Conservation (phyloP, 2,797 vertebrate genomes). For the Heteromormyrus szaboi region DNA sequence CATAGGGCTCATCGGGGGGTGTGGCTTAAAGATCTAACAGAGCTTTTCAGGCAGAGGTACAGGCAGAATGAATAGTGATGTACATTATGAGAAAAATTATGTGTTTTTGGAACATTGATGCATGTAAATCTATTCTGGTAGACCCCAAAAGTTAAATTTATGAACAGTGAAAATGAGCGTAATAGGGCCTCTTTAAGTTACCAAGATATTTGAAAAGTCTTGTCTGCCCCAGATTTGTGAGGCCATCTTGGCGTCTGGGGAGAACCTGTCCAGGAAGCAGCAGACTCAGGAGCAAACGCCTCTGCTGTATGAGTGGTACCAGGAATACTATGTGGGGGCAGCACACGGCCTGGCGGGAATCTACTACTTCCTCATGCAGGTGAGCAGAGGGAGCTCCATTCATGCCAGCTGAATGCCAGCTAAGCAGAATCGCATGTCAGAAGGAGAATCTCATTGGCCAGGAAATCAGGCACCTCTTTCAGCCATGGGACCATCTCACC, state of each 20-base stretch:
- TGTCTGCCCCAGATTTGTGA: conserved; percentile 68
- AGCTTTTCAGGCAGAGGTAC: not conserved
- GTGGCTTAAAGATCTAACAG: not conserved
- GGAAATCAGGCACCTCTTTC: not conserved
- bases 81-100: not conserved
- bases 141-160: not conserved
- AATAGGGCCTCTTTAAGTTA: not conserved
- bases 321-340: conserved; percentile 87
- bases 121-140: not conserved
- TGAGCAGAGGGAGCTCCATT: conserved; percentile 38
- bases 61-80: not conserved
- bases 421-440: not conserved
- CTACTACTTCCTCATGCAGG: conserved; percentile 97
- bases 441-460: not conserved
- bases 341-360: conserved; percentile 92
- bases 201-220: not conserved
- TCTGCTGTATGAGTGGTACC: conserved; percentile 95
- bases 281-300: conserved; percentile 75
- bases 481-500: not conserved
- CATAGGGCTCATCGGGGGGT: not conserved
- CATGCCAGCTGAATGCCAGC: not conserved
- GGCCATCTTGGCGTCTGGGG: conserved; percentile 75
- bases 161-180: not conserved
- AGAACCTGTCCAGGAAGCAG: conserved; percentile 70
- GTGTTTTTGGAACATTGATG: not conserved